Base-by-base conservation (phyloP, 1,140 invertebrate genomes). In the Lepidurus apus region DNA sequence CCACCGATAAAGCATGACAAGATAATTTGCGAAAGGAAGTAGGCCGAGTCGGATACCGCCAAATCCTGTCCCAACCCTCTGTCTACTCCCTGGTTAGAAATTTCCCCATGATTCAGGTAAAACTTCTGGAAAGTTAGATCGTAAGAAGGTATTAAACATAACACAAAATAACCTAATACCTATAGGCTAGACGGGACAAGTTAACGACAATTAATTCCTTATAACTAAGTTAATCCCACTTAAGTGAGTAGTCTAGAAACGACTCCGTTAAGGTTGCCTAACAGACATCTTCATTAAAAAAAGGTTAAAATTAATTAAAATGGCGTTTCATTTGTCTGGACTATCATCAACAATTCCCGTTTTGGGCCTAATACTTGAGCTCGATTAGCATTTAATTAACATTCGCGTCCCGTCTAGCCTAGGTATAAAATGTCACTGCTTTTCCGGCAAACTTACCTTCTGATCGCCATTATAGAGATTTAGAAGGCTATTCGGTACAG, bases 401-500 rank as follows among this genome's bases (percentile, higher is more conserved):
- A 34, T 34, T 34, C 3, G 34, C 34, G 34, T 34, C 34, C 34
- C 34, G 34, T 34, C 34, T 34, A 34, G 34, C 34, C 34, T 65
- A 65, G 13, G 21, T 65, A 65, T n/a, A 65, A 65, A 1, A 21
- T 21, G 8, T 1, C 17, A 65, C 17, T 6, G 3, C 34, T 34
- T 34, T 34, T 34, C 21, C 6, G 21, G 3, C 7, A 65, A 65
- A 65, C 21, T n/a, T 17, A 65, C 53, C 53, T 7, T 65, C 83
- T 84, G 85, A 79, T 86, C 82, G 21, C 80, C 82, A 79, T 87
- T 85, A 80, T 87, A 88, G 43, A 83, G 82, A 8, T 85, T 85
- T 10, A 88, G 82, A n/a, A 88, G 82, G 47, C 85, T 84, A 80
- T 86, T 87, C 43, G 87, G 87, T 76, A 87, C 84, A 5, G 86